Evolutionary conservation across 2,888 invertebrate genomes (phyloP), one percentile per base, ranked within the genome.

Genomic region (Diploptera punctata): DNA sequence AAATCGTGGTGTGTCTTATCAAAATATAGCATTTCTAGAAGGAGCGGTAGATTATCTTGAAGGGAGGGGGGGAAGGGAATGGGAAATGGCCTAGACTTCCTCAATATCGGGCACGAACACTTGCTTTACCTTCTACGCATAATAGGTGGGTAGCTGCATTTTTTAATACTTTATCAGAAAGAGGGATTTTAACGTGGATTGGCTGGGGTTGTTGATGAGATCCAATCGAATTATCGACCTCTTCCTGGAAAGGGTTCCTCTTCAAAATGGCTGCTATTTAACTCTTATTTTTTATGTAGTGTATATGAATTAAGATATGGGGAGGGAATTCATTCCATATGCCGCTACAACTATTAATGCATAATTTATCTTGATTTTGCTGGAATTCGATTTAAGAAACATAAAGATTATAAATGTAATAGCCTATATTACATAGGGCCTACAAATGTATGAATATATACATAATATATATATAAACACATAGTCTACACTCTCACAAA

Each of bases 1-100:
- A 62, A 62, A 62, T 62, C 38, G 43, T 43, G 16, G 43, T 2
- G 24, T 19, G 43, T 44, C 47, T 65, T 65, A 65, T 65, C 65
- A 47, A 44, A 24, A 65, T 26, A 26, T 29, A 29, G 31, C 29
- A 29, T 57, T 57, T 57, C 31, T 29, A 29, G 3, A 57, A 29
- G 29, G 26, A 3, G n/a, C 16, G 57, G 57, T 21, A 24, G 31
- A 16, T 1, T 57, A 57, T 19, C 33, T 33, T 7, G 33, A 33
- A 33, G 33, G 33, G 7, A 7, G 33, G 5, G 33, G 33, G 33
- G n/a, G 10, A 3, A n/a, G 18, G 3, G 29, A n/a, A n/a, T 57
- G 57, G 57, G 31, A 18, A 57, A 57, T 57, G 31, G n/a, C n/a
- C 57, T 31, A 29, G 29, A 57, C 57, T 29, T 57, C 31, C 29